phyloP scores from a whole-genome alignment of 2,888 invertebrate species.

The Hirtodrosophila cameraria region DNA sequence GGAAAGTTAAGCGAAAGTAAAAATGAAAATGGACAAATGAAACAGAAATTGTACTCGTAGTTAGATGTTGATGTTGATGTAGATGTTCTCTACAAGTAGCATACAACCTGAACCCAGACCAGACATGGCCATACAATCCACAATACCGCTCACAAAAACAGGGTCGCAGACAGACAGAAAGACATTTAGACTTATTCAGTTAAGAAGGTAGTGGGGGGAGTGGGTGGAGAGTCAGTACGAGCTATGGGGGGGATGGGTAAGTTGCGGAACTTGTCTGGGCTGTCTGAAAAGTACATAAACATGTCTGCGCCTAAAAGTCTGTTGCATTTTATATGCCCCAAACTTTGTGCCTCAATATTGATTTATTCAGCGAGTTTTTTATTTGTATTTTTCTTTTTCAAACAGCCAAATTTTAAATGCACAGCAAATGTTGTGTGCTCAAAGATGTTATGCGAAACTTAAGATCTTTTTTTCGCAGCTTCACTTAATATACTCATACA shows the following conservation, averaged over 20 bases:
- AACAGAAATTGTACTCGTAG: constrained; percentile 26
- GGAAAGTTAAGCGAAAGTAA: constrained; percentile 47
- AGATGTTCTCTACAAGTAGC: constrained; percentile 10
- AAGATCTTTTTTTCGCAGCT: too few relatives aligned
- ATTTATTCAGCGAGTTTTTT: constrained; percentile 26
- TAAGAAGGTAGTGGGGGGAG: too few relatives aligned
- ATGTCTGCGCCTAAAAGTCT: constrained; percentile 77
- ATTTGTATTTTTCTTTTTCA: background rate
- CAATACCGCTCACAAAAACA: constrained; percentile 30
- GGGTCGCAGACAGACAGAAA: constrained; percentile 45
- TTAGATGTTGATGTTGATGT: too few relatives aligned
- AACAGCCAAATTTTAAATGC: constrained; percentile 5
- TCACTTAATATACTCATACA: too few relatives aligned
- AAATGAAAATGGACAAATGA: constrained; percentile 41
- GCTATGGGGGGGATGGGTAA: constrained; percentile 14
- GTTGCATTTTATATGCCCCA: constrained; percentile 56
- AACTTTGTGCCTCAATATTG: constrained; percentile 30
- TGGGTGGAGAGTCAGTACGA: too few relatives aligned
- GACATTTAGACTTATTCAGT: background rate
- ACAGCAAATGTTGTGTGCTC: background rate
- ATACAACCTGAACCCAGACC: constrained; percentile 42
- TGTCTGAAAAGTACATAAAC: constrained; percentile 73
- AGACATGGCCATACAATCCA: constrained; percentile 27
- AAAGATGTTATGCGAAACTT: too few relatives aligned
- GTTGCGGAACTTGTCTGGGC: constrained; percentile 52